phyloP scores from a whole-genome alignment of 2,797 vertebrate genomes.

The Erpetoichthys calabaricus region DNA sequence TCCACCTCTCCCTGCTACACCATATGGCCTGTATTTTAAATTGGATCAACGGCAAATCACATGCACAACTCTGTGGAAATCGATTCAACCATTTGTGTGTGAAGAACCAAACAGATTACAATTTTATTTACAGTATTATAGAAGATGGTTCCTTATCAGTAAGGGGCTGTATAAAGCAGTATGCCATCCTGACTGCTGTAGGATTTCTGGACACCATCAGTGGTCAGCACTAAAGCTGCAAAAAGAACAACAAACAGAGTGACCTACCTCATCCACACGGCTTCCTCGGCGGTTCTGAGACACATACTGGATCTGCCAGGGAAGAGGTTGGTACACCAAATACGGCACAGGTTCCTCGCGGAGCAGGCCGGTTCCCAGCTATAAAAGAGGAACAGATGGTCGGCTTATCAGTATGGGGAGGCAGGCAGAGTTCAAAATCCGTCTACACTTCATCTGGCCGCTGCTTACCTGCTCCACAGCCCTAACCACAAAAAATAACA shows the following conservation, averaged over 20 bases:
- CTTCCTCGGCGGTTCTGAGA: constrained; percentile 60
- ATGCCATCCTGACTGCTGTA: constrained; percentile 27
- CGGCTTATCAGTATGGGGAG: neutral
- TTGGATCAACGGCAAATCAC: too few species aligned
- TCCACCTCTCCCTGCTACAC: too few species aligned
- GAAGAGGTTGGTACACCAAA: constrained; percentile 64
- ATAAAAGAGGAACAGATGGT: constrained; percentile 10
- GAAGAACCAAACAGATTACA: constrained; percentile 24
- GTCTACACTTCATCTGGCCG: neutral
- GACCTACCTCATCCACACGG: constrained; percentile 54
- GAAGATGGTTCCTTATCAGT: too few species aligned
- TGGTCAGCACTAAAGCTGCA: constrained; percentile 7
- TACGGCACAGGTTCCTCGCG: constrained; percentile 54
- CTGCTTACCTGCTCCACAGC: constrained; percentile 57
- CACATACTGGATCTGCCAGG: constrained; percentile 71
- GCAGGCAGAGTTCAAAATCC: neutral
- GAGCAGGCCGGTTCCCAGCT: constrained; percentile 37
- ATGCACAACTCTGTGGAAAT: constrained; percentile 23
- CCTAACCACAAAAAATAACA: constrained; percentile 60
- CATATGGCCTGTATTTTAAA: too few species aligned
- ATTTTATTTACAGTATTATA: too few species aligned
- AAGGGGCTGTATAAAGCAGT: constrained; percentile 15
- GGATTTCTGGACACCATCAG: constrained; percentile 19
- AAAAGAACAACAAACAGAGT: neutral
- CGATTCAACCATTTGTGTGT: too few species aligned